phyloP scores from a whole-genome alignment of 2,888 invertebrate genomes.

The Ectobius pallidus region DNA sequence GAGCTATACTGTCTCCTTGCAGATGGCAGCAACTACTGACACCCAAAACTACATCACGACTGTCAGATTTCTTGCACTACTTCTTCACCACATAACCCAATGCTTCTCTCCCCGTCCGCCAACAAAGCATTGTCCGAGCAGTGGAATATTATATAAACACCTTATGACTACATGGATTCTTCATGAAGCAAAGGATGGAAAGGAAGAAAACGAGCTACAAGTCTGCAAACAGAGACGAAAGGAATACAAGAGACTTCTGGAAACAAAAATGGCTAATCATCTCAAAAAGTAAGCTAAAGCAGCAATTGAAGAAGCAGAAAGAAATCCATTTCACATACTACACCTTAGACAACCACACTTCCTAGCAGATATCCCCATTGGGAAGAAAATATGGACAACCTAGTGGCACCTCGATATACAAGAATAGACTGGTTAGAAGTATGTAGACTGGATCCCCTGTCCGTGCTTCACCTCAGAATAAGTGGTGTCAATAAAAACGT shows the following conservation, averaged over 20 bases:
- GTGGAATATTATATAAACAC: too few species aligned
- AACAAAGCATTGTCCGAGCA: too few species aligned
- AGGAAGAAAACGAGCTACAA: not conserved
- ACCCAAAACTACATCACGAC: too few species aligned
- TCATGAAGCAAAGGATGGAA: not conserved
- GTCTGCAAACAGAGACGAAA: not conserved
- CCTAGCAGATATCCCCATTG: not conserved
- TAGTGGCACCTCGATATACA: not conserved
- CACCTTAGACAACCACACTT: not conserved
- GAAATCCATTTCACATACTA: not conserved
- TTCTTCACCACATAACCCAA: too few species aligned
- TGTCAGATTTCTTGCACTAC: too few species aligned
- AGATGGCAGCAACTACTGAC: too few species aligned
- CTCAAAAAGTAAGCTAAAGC: not conserved
- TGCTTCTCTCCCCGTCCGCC: too few species aligned
- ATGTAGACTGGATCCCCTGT: not conserved
- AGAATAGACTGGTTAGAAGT: not conserved
- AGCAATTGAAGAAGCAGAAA: slow-evolving; percentile 7
- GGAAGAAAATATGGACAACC: not conserved
- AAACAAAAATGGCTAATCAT: slow-evolving; percentile 12
- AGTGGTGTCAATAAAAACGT: not conserved
- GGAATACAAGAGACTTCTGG: slow-evolving; percentile 6
- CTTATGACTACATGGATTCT: too few species aligned
- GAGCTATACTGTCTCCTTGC: too few species aligned
- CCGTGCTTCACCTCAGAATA: too few species aligned